Percentiles rank a stretch among this genome's conserved stretches.
Conservation (phyloP, 2,888 invertebrate species). For the Schizaphis graminum region DNA sequence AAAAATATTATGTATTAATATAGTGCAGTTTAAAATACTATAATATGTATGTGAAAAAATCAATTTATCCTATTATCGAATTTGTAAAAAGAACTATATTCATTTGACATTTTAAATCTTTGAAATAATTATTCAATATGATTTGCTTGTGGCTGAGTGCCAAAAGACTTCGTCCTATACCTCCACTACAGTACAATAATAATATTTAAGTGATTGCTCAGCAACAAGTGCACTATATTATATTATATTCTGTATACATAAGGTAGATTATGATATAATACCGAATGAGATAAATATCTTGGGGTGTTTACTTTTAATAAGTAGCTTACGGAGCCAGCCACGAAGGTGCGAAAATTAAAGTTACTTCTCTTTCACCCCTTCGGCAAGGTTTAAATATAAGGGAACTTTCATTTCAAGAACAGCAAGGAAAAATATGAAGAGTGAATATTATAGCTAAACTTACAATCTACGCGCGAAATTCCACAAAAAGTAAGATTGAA, state of each 20-base stretch:
- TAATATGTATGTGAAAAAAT: background rate
- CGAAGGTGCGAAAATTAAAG: constrained; percentile 38
- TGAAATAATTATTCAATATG: background rate
- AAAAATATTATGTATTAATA: background rate
- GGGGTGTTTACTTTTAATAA: constrained; percentile 62
- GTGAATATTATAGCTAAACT: constrained; percentile 12
- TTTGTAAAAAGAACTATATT: background rate
- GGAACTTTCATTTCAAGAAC: constrained; percentile 1
- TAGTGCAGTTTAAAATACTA: background rate
- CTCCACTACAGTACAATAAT: background rate
- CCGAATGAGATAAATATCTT: constrained; percentile 45
- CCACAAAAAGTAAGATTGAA: background rate
- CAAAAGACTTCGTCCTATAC: background rate
- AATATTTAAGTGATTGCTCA: constrained; percentile 33
- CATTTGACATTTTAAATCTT: background rate
- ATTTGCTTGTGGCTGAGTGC: background rate
- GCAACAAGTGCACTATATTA: constrained; percentile 43
- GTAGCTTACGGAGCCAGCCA: constrained; percentile 9
- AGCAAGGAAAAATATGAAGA: background rate
- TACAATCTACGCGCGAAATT: background rate
- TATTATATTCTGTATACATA: background rate
- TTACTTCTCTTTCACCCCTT: constrained; percentile 37
- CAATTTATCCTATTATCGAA: background rate
- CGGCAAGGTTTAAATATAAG: constrained; percentile 22
- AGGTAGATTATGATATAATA: constrained; percentile 51